Evolutionary conservation across 2,113 vertebrate species (phyloP).

Genomic region (Myotis brandtii): DNA sequence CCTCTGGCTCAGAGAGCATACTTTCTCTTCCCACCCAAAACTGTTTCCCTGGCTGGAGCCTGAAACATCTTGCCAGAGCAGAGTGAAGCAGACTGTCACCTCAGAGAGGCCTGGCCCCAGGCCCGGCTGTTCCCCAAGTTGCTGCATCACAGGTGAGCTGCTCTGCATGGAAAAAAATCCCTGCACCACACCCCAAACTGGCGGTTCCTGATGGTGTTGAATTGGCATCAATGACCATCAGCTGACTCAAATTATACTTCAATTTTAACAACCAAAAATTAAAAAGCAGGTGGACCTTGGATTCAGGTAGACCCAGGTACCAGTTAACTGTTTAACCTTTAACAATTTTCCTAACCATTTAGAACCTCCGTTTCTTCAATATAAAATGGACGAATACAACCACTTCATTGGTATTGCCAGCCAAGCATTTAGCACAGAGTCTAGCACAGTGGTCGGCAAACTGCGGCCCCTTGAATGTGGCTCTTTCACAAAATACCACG

Average conservation of each 20-base stretch:
- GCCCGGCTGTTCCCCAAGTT: not conserved
- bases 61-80: not conserved
- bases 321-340: not conserved
- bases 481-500: too few relatives aligned
- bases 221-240: not conserved
- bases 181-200: not conserved
- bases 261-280: not conserved
- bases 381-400: not conserved
- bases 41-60: not conserved
- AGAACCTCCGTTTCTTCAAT: not conserved
- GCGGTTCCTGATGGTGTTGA: not conserved
- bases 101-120: not conserved
- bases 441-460: not conserved
- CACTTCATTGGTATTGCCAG: not conserved
- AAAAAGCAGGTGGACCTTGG: not conserved
- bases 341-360: not conserved
- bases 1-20: not conserved
- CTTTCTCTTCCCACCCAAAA: not conserved
- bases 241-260: not conserved
- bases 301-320: not conserved
- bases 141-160: not conserved
- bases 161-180: not conserved
- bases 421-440: not conserved
- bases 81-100: not conserved
- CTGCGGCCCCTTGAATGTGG: too few relatives aligned